These are phyloP conservation scores for Ceyx melanurus DNA, from an alignment of 2,113 vertebrate species.

Conservation along the genomic window DNA sequence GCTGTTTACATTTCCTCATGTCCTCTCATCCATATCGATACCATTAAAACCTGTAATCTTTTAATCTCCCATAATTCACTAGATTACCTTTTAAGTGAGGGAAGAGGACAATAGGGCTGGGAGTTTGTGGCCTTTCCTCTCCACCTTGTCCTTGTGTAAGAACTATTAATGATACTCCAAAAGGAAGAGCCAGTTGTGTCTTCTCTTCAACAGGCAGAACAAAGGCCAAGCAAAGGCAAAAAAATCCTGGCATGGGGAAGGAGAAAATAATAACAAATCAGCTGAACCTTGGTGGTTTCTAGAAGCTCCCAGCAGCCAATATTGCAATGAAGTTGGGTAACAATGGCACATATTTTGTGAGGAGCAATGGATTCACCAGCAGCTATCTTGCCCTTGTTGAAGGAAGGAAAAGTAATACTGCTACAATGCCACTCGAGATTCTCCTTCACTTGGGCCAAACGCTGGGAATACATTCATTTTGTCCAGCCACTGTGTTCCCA, in stretches of 20 bases:
- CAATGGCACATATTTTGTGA: neutral
- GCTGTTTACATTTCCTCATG: neutral
- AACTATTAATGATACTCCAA: neutral
- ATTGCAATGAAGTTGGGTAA: neutral
- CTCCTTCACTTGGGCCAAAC: neutral
- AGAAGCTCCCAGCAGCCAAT: neutral
- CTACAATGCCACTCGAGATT: neutral
- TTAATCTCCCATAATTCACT: neutral
- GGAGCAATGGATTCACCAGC: rapidly evolving
- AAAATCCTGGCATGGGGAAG: neutral
- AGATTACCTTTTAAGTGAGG: neutral
- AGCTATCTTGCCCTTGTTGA: neutral
- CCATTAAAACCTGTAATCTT: neutral
- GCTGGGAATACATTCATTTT: neutral
- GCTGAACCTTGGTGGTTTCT: neutral
- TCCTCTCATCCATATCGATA: neutral
- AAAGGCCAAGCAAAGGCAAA: neutral
- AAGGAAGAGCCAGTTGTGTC: neutral
- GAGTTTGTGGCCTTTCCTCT: neutral
- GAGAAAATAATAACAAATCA: neutral
- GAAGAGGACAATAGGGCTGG: neutral
- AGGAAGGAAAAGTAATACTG: neutral
- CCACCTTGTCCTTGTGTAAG: neutral
- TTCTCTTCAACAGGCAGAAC: neutral
- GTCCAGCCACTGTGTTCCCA: neutral